phyloP scores from a whole-genome alignment of 2,113 vertebrate genomes.

The Melanocharis versteri region DNA sequence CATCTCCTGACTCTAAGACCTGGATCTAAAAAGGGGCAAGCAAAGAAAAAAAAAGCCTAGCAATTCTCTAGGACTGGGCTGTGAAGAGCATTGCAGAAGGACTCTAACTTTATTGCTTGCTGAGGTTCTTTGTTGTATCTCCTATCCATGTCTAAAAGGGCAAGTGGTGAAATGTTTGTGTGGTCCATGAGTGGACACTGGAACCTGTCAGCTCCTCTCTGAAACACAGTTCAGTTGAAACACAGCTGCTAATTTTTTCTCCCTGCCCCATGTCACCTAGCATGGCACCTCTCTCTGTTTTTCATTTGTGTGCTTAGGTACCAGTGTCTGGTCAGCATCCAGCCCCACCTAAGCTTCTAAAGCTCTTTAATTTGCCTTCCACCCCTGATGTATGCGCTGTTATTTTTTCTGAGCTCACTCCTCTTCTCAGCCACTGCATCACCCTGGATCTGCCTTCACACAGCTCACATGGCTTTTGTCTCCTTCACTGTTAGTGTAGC shows the following conservation, averaged over 20 bases:
- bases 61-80: neutral
- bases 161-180: neutral
- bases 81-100: neutral
- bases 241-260: neutral
- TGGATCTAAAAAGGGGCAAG: neutral
- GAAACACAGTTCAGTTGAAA: neutral
- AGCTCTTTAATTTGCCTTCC: neutral
- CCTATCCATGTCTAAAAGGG: neutral
- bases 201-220: neutral
- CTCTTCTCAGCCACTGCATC: neutral
- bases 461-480: neutral
- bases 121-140: neutral
- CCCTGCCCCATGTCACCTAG: neutral
- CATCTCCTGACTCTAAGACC: neutral
- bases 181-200: neutral
- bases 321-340: neutral
- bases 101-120: neutral
- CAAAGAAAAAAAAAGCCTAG: neutral
- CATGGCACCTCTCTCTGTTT: neutral
- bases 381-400: neutral
- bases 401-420: neutral
- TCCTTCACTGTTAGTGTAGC: neutral
- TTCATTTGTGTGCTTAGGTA: neutral
- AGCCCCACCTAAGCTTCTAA: neutral
- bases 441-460: accelerated